Percentiles rank a stretch among this genome's conserved stretches.
Conservation (phyloP, 2,888 invertebrate species). For the Scaptomyza parva region DNA sequence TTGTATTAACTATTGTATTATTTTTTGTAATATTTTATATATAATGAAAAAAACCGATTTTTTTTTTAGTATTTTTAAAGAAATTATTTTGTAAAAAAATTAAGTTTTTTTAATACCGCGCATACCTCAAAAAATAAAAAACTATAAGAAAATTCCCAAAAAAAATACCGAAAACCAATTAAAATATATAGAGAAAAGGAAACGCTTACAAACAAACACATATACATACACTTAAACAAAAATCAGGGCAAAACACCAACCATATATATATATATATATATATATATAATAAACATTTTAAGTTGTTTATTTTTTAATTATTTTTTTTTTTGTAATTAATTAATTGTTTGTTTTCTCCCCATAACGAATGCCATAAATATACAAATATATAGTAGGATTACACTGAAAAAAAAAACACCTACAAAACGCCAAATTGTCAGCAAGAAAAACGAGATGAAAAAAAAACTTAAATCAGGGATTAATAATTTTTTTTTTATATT, state of each 20-base stretch:
- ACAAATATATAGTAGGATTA: slow-evolving; percentile 25
- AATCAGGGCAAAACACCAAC: slow-evolving; percentile 25
- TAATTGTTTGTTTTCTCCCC: slow-evolving; percentile 44
- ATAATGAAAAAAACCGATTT: slow-evolving; percentile 23
- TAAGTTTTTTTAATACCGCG: slow-evolving; percentile 36
- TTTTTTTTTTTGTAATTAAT: slow-evolving; percentile 25
- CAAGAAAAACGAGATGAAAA: slow-evolving; percentile 38
- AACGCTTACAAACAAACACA: slow-evolving; percentile 46
- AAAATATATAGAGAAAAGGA: slow-evolving; percentile 27
- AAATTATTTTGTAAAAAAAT: slow-evolving; percentile 16
- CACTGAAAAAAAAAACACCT: slow-evolving; percentile 29
- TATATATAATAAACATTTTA: slow-evolving; percentile 15
- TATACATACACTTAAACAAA: slow-evolving; percentile 5
- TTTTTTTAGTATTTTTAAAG: slow-evolving; percentile 28
- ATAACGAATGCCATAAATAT: slow-evolving; percentile 65
- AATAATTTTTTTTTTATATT: slow-evolving; percentile 16
- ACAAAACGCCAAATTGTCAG: slow-evolving; percentile 71
- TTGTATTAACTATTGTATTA: slow-evolving; percentile 34
- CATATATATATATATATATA: slow-evolving; percentile 1
- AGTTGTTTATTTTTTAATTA: slow-evolving; percentile 39
- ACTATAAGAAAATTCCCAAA: no score
- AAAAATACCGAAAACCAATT: neutral
- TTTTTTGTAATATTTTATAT: slow-evolving; percentile 50
- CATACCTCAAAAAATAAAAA: slow-evolving; percentile 46
- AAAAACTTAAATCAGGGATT: slow-evolving; percentile 72